Evolutionary conservation across 2,888 invertebrate genomes (phyloP).

Genomic region (Ophonus ardosiacus): DNA sequence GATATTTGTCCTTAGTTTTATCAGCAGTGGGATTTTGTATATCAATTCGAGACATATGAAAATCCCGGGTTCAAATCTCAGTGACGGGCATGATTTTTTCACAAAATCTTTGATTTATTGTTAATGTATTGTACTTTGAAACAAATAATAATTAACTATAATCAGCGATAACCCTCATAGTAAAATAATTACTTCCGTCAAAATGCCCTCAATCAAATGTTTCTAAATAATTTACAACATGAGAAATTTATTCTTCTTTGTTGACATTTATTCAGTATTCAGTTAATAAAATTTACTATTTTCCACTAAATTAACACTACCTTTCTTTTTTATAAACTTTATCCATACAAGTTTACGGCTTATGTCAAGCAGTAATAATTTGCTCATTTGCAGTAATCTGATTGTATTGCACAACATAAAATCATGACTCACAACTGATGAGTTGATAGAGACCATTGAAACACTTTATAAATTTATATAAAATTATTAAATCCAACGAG

Average conservation of each 20-base stretch:
- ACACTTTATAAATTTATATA: background rate
- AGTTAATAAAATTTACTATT: constrained; percentile 51
- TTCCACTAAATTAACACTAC: constrained; percentile 29
- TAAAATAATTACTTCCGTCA: background rate
- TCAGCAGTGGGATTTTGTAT: no score
- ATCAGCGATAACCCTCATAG: background rate
- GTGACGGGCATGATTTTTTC: no score
- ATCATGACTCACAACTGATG: background rate
- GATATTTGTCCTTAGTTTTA: background rate
- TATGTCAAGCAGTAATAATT: background rate
- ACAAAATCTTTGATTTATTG: no score
- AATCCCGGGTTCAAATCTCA: no score
- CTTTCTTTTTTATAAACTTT: background rate
- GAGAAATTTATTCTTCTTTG: constrained; percentile 23
- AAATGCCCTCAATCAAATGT: background rate
- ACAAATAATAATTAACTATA: no score
- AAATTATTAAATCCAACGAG: background rate
- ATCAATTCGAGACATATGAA: no score
- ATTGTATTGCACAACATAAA: background rate
- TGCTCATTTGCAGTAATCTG: background rate
- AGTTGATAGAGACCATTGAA: background rate
- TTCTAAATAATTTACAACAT: constrained; percentile 31
- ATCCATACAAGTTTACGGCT: constrained; percentile 1
- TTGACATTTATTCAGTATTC: constrained; percentile 42
- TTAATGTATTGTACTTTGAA: no score